Percentiles rank a stretch among this genome's conserved stretches.
Evolutionary conservation across 2,797 vertebrate genomes (phyloP).

Genomic region (Adrianichthys oophorus): DNA sequence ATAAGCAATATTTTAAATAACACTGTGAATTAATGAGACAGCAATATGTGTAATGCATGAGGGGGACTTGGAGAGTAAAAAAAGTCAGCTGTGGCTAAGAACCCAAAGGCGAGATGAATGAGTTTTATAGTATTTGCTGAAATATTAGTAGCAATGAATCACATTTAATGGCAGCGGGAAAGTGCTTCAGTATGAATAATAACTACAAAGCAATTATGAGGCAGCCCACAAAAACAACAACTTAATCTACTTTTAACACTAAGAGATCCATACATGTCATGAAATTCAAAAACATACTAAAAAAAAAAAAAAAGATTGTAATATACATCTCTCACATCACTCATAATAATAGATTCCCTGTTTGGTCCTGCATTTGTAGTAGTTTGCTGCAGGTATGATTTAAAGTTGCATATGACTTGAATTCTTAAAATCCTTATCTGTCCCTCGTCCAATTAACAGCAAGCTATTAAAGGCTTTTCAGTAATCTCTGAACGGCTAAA

Average conservation of each 20-base stretch:
- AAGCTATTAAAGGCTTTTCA: too few relatives aligned
- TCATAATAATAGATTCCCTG: neutral
- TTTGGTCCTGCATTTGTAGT: neutral
- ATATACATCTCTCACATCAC: neutral
- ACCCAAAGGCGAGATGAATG: constrained; percentile 57
- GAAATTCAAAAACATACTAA: constrained; percentile 5
- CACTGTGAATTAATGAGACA: constrained; percentile 55
- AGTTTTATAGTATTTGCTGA: constrained; percentile 59
- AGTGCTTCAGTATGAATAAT: constrained; percentile 68
- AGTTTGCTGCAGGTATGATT: too few relatives aligned
- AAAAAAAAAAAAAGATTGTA: constrained; percentile 19
- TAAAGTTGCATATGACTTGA: too few relatives aligned
- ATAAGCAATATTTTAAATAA: constrained; percentile 54
- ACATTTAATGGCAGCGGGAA: constrained; percentile 58
- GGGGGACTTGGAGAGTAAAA: neutral
- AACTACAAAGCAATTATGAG: constrained; percentile 59
- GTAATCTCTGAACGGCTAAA: too few relatives aligned
- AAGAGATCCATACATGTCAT: constrained; percentile 51
- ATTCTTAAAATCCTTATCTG: too few relatives aligned
- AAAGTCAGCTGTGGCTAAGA: constrained; percentile 23
- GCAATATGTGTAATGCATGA: constrained; percentile 49
- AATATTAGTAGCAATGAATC: constrained; percentile 67
- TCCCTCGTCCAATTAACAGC: too few relatives aligned
- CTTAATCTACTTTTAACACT: constrained; percentile 54
- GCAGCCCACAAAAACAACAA: constrained; percentile 55